A percentile compares a stretch with the other conserved stretches of the same genome.
Evolutionary conservation across 1,140 invertebrate genomes (phyloP).

Genomic region (Idris sp.): DNA sequence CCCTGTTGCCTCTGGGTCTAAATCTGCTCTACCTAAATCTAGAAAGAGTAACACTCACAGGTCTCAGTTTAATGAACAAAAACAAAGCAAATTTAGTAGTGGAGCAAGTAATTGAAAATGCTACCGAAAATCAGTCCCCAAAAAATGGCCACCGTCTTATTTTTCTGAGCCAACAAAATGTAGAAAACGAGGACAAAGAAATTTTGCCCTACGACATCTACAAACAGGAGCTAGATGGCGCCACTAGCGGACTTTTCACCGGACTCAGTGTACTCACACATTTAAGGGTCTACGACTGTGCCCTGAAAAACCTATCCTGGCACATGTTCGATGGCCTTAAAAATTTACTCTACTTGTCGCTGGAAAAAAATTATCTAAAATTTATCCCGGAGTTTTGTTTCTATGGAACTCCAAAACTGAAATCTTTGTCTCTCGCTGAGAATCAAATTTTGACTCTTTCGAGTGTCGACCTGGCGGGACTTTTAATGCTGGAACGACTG

Average conservation of each 20-base stretch:
- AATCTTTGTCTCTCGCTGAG: slow-evolving; percentile 81
- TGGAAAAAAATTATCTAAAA: slow-evolving; percentile 82
- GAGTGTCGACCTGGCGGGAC: slow-evolving; percentile 82
- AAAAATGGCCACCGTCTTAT: slow-evolving; percentile 71
- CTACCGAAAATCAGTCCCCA: slow-evolving; percentile 32
- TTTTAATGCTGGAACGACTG: slow-evolving; percentile 82
- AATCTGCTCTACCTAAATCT: slow-evolving; percentile 71
- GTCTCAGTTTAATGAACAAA: slow-evolving; percentile 60
- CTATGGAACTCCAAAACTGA: slow-evolving; percentile 82
- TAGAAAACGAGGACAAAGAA: slow-evolving; percentile 74
- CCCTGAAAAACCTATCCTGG: slow-evolving; percentile 82
- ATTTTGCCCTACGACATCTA: slow-evolving; percentile 83
- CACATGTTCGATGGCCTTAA: slow-evolving; percentile 84
- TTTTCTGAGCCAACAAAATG: slow-evolving; percentile 71
- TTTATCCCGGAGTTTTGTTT: slow-evolving; percentile 84
- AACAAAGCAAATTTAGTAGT: slow-evolving; percentile 71
- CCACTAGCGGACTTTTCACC: slow-evolving; percentile 76
- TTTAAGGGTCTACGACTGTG: slow-evolving; percentile 80
- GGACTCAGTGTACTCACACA: slow-evolving; percentile 80
- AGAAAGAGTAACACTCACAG: slow-evolving; percentile 70
- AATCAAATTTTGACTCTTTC: slow-evolving; percentile 83
- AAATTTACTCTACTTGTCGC: slow-evolving; percentile 80
- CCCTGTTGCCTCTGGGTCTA: slow-evolving; percentile 67
- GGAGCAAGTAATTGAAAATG: slow-evolving; percentile 67
- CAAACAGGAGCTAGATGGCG: slow-evolving; percentile 78